A percentile compares a stretch with the other conserved stretches of the same genome.
Conservation (phyloP, 2,113 vertebrate species). For the Apistogramma diplotaenia region DNA sequence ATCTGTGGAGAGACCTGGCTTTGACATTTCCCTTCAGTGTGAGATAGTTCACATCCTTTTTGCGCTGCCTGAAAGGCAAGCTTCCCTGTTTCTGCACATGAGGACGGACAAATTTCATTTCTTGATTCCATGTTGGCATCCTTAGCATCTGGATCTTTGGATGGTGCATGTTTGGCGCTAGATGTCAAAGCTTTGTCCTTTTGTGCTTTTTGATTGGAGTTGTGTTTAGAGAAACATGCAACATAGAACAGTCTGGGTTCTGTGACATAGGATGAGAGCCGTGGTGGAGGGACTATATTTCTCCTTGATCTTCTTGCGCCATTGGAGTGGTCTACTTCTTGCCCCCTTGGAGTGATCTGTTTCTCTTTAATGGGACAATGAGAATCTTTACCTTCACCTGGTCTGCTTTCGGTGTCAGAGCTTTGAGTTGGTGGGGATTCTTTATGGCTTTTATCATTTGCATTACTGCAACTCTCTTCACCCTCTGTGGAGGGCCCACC, state of each 20-base stretch:
- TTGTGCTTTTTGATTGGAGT: slow-evolving; percentile 74
- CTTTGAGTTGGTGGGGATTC: slow-evolving; percentile 7
- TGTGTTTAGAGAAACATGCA: slow-evolving; percentile 77
- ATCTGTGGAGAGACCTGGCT: background rate
- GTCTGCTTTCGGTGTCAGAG: background rate
- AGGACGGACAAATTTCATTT: background rate
- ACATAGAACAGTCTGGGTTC: slow-evolving; percentile 79
- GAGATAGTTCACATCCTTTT: background rate
- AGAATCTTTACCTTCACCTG: background rate
- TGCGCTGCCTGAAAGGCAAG: background rate
- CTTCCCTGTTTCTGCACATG: background rate
- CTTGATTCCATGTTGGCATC: background rate
- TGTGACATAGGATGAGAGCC: slow-evolving; percentile 88
- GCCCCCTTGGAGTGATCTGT: background rate
- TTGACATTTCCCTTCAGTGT: slow-evolving; percentile 5
- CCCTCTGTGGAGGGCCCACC: background rate
- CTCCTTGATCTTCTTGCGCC: slow-evolving; percentile 77
- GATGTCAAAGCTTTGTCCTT: slow-evolving; percentile 63
- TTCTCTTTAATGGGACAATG: background rate
- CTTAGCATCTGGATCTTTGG: slow-evolving; percentile 19
- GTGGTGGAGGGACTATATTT: slow-evolving; percentile 85
- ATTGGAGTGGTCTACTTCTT: slow-evolving; percentile 35
- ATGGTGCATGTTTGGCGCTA: slow-evolving; percentile 48
- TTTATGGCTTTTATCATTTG: background rate
- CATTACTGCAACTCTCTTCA: background rate